phyloP scores from a whole-genome alignment of 1,140 invertebrate genomes.

The Polypedilum vanderplanki region DNA sequence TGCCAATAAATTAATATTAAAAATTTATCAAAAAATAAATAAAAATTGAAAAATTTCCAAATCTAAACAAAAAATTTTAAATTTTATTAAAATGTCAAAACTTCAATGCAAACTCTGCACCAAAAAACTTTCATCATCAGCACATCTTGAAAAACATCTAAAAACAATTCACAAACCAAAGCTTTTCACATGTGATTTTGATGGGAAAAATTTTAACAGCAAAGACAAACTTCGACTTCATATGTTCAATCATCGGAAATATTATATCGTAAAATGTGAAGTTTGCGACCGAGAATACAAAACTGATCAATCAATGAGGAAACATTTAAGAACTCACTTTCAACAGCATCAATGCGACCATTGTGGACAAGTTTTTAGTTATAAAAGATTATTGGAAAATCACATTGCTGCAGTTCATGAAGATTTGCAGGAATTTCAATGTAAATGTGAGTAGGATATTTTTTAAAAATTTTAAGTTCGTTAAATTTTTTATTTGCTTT shows the following conservation, averaged over 20 bases:
- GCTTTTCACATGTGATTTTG: constrained; percentile 9
- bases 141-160: neutral
- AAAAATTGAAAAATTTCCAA: too few species aligned
- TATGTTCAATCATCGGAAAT: constrained; percentile 5
- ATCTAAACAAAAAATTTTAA: too few species aligned
- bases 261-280: neutral
- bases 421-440: neutral
- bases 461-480: too few species aligned
- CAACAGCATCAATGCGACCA: constrained; percentile 39
- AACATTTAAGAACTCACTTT: constrained; percentile 15
- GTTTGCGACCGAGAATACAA: neutral
- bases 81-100: neutral
- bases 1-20: too few species aligned
- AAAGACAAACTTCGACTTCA: constrained; percentile 8
- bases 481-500: too few species aligned
- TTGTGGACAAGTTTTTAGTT: constrained; percentile 43
- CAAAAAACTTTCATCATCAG: neutral
- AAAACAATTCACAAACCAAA: neutral
- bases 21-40: too few species aligned
- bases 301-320: constrained; percentile 6
- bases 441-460: neutral
- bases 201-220: neutral
- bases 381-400: constrained; percentile 30
- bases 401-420: neutral
- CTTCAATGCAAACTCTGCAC: neutral